A percentile compares a stretch with the other conserved stretches of the same genome.
phyloP scores from a whole-genome alignment of 2,888 invertebrate species.

The Dioctria linearis region DNA sequence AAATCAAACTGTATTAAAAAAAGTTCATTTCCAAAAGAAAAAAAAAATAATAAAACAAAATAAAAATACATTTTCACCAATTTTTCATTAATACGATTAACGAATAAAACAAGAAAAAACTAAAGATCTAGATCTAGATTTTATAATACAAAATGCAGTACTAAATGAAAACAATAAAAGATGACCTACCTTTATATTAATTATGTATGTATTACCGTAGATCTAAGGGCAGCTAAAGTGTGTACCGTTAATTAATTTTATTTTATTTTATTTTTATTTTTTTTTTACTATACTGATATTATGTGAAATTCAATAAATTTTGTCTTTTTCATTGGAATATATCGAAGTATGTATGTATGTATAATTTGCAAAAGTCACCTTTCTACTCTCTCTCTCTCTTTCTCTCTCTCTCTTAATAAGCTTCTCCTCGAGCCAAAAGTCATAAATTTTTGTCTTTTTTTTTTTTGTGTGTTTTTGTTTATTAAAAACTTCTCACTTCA shows the following conservation, averaged over 20 bases:
- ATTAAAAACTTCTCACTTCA: background rate
- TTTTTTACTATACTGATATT: constrained; percentile 48
- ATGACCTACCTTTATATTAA: constrained; percentile 18
- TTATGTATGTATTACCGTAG: constrained; percentile 28
- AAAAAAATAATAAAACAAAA: background rate
- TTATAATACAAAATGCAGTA: constrained; percentile 49
- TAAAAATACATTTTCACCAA: constrained; percentile 53
- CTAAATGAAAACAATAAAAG: constrained; percentile 46
- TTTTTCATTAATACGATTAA: constrained; percentile 50
- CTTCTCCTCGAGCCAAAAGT: constrained; percentile 3
- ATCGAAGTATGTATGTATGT: constrained; percentile 17
- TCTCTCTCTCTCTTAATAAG: background rate
- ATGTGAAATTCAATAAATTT: constrained; percentile 34
- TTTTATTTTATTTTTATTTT: too few species aligned
- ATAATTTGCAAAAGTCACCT: constrained; percentile 32
- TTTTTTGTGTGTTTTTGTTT: constrained; percentile 23
- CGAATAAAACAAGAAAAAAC: constrained; percentile 44
- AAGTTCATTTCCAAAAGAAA: constrained; percentile 46
- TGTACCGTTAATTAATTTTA: constrained; percentile 39
- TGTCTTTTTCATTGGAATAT: constrained; percentile 48
- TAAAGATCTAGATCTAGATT: constrained; percentile 11
- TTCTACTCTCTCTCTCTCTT: too few species aligned
- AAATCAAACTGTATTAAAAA: constrained; percentile 51
- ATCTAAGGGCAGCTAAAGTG: constrained; percentile 50
- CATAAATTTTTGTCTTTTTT: constrained; percentile 36